These are phyloP conservation scores for Coptotermes formosanus DNA, from an alignment of 1,140 invertebrate species.

Conservation along the genomic window DNA sequence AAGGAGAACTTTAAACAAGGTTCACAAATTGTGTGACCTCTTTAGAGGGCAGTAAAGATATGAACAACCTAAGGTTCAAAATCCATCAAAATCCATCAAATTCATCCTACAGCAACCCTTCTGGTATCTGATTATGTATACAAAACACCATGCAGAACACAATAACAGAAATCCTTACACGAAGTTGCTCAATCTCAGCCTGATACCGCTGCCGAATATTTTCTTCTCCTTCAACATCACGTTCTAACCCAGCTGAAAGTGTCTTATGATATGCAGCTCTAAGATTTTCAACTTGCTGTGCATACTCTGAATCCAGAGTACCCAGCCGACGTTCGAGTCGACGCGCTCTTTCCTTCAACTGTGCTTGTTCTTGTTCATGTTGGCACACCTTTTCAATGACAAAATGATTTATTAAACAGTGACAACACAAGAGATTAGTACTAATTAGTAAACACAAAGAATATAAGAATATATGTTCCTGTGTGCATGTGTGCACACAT, in stretches of 20 bases:
- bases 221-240: slow-evolving; percentile 52
- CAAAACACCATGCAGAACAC: too few relatives aligned
- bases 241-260: slow-evolving; percentile 34
- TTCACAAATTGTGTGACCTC: too few relatives aligned
- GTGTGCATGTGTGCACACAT: too few relatives aligned
- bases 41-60: too few relatives aligned
- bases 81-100: too few relatives aligned
- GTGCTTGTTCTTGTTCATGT: slow-evolving; percentile 51
- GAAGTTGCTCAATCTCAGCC: slow-evolving; percentile 81
- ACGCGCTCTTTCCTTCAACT: slow-evolving; percentile 58
- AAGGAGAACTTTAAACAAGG: too few relatives aligned
- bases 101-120: too few relatives aligned
- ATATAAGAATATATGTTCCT: too few relatives aligned
- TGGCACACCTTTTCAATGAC: slow-evolving; percentile 10
- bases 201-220: slow-evolving; percentile 75
- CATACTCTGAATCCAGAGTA: slow-evolving; percentile 72
- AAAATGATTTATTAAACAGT: background rate
- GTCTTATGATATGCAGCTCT: slow-evolving; percentile 64
- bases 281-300: slow-evolving; percentile 71
- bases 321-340: slow-evolving; percentile 66
- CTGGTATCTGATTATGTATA: too few relatives aligned
- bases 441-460: too few relatives aligned
- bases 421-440: too few relatives aligned
- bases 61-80: too few relatives aligned
- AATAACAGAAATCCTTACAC: slow-evolving; percentile 49